Percentiles rank a stretch among this genome's conserved stretches.
These are phyloP conservation scores for Trypoxylon attenuatum DNA, from an alignment of 2,888 invertebrate genomes.

Conservation along the genomic window DNA sequence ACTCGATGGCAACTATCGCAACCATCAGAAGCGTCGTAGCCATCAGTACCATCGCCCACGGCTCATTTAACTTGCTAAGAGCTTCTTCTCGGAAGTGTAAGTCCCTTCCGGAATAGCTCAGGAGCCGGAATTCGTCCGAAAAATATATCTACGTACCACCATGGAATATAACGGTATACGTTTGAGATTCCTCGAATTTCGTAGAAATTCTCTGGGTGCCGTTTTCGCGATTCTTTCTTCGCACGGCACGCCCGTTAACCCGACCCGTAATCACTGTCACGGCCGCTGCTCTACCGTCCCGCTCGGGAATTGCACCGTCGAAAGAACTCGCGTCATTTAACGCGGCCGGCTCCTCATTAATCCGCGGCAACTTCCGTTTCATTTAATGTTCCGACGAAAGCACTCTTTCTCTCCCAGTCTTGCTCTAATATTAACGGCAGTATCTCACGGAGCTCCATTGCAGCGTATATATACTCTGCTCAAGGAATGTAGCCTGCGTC, in stretches of 20 bases:
- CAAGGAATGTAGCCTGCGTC: too few species aligned
- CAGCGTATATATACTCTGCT: neutral
- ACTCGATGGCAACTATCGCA: too few species aligned
- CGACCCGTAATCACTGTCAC: constrained; percentile 26
- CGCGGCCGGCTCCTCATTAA: constrained; percentile 4
- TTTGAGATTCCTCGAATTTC: constrained; percentile 5
- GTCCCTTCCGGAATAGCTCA: constrained; percentile 15
- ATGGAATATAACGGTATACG: constrained; percentile 3
- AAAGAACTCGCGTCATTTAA: neutral
- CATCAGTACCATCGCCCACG: constrained; percentile 50
- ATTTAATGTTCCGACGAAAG: neutral
- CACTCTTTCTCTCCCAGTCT: neutral
- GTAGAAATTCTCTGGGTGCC: neutral
- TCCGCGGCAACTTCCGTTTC: constrained; percentile 5
- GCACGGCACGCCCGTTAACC: constrained; percentile 16
- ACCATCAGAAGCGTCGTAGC: constrained; percentile 51
- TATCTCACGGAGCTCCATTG: neutral
- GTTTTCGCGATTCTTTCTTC: neutral
- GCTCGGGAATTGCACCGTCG: constrained; percentile 13
- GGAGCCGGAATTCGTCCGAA: constrained; percentile 39
- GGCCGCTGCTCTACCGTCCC: too few species aligned
- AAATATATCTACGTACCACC: constrained; percentile 26
- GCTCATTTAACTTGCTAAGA: constrained; percentile 62
- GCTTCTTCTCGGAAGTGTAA: constrained; percentile 45
- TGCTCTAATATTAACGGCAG: too few species aligned